phyloP scores from a whole-genome alignment of 1,140 invertebrate genomes.

The Fopius arisanus region DNA sequence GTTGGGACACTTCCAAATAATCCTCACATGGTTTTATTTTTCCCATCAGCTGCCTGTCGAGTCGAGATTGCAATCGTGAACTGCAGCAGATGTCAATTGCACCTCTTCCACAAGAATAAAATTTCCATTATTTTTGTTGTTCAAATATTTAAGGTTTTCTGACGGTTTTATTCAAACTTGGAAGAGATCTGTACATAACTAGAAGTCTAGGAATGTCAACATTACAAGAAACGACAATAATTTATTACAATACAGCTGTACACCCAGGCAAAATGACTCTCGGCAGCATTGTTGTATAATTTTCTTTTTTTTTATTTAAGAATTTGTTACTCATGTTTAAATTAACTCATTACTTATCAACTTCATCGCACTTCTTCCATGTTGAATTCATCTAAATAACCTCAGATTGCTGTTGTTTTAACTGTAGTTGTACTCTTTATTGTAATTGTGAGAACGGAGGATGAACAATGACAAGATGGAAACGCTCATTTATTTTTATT shows the following conservation, averaged over 20 bases:
- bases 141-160: background rate
- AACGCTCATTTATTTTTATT: slow-evolving; percentile 12
- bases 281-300: slow-evolving; percentile 41
- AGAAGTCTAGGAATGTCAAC: slow-evolving; percentile 63
- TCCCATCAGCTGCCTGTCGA: background rate
- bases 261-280: slow-evolving; percentile 57
- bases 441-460: slow-evolving; percentile 50
- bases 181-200: slow-evolving; percentile 59
- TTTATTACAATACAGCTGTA: slow-evolving; percentile 66
- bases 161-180: slow-evolving; percentile 7
- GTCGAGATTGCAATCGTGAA: background rate
- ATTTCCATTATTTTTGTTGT: background rate
- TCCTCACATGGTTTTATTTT: background rate
- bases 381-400: slow-evolving; percentile 19
- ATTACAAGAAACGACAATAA: slow-evolving; percentile 65
- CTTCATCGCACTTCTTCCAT: slow-evolving; percentile 11
- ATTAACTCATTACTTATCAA: slow-evolving; percentile 45
- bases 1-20: background rate
- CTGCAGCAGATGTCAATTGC: background rate
- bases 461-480: slow-evolving; percentile 51
- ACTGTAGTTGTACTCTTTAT: slow-evolving; percentile 39
- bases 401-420: background rate
- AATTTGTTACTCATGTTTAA: background rate
- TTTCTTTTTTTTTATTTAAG: background rate
- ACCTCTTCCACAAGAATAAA: slow-evolving; percentile 7